Evolutionary conservation across 2,888 invertebrate genomes (phyloP), one percentile per base, ranked within the genome.

Genomic region (Hymenopus coronatus): DNA sequence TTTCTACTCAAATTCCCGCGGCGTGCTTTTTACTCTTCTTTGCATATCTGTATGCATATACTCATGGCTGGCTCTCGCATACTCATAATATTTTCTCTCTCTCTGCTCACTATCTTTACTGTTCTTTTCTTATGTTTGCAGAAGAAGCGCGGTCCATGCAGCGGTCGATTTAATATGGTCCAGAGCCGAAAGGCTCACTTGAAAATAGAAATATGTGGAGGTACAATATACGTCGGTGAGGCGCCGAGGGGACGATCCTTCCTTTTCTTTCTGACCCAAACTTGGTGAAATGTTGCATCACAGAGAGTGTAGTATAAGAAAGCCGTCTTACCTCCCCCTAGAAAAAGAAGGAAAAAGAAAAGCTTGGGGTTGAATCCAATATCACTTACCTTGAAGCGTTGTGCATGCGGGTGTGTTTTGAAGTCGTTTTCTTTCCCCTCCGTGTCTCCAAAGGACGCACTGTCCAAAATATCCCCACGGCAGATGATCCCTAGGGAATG

Each of bases 121-220:
- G 54, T 70, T 20, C 40, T 40, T 70, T 70, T 70, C 82, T 82
- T 88, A 9, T 88, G 85, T 88, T 86, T 86, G 33, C 86, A 85
- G 30, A 86, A n/a, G 82, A 15, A 20, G 25, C 84, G 27, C 28
- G 82, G 85, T 88, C 85, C 46, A 82, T 82, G 46, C 40, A 82
- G 88, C 46, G 88, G 86, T 86, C 85, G 86, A 86, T 88, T 85
- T 85, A 88, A 85, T 88, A 88, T 88, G 86, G 83, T 28, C 46
- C 88, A 82, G 40, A 40, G 54, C 54, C 54, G 54, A 70, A 70
- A 70, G 54, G 25, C 46, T 88, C 28, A 88, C 54, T 46, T 28
- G 30, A 40, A 88, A 33, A 82, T 81, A 84, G 84, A 84, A 88
- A 84, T 84, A 40, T 83, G n/a, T 28, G 3, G 70, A 33, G 87